These are phyloP conservation scores for Notospermus geniculatus DNA, from an alignment of 1,140 invertebrate species.

Conservation along the genomic window DNA sequence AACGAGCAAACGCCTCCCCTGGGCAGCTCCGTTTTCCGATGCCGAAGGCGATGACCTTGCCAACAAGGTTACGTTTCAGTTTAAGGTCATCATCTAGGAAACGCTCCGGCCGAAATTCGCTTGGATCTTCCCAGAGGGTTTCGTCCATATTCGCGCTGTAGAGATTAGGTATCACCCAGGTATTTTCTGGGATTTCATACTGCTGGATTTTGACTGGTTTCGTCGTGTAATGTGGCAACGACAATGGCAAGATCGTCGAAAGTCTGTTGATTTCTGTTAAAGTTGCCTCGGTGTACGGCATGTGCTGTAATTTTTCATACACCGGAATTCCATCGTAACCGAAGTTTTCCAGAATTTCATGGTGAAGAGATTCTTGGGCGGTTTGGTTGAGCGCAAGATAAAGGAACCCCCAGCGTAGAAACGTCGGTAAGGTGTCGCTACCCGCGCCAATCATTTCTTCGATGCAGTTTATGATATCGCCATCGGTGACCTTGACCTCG, in stretches of 20 bases:
- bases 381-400: background rate
- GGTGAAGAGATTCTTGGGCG: background rate
- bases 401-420: background rate
- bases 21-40: too few species aligned
- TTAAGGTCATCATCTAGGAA: background rate
- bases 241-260: background rate
- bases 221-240: background rate
- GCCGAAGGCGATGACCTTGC: too few species aligned
- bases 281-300: conserved; percentile 1
- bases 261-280: background rate
- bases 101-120: background rate
- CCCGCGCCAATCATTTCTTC: background rate
- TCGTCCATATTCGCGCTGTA: background rate
- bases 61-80: background rate
- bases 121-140: background rate
- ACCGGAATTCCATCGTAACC: background rate
- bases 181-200: background rate
- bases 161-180: background rate
- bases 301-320: background rate
- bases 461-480: background rate
- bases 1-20: too few species aligned
- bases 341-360: background rate
- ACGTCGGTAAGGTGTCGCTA: background rate
- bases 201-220: background rate
- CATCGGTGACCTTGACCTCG: background rate